A percentile compares a stretch with the other conserved stretches of the same genome.
These are phyloP conservation scores for Montipora capitata DNA, from an alignment of 92 coral and sea anemone species.

Conservation along the genomic window DNA sequence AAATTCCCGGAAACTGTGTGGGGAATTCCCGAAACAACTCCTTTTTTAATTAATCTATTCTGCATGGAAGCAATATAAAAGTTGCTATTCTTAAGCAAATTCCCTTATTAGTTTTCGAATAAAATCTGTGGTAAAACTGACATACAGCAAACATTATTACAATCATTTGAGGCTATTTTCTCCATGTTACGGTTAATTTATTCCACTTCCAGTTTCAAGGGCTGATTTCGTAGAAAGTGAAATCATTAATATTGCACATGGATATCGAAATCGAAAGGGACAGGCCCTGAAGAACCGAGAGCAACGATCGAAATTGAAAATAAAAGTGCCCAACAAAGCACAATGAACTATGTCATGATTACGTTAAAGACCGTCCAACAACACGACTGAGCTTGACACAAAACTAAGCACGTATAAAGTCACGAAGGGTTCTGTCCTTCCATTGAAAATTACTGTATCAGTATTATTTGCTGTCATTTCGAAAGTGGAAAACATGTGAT, in stretches of 20 bases:
- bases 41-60: too few species aligned
- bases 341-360: background rate
- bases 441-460: too few species aligned
- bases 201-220: background rate
- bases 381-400: too few species aligned
- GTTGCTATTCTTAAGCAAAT: background rate
- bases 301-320: background rate
- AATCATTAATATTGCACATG: background rate
- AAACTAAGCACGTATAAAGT: too few species aligned
- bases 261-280: background rate
- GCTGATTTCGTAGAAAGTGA: background rate
- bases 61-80: background rate
- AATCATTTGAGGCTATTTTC: background rate
- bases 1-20: conserved; percentile 22
- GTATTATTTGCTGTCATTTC: too few species aligned
- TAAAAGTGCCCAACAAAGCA: background rate
- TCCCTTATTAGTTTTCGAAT: background rate
- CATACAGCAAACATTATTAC: background rate
- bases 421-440: too few species aligned
- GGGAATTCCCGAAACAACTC: background rate
- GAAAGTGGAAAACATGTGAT: too few species aligned
- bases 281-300: background rate
- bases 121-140: background rate
- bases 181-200: background rate
- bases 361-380: too few species aligned